Conservation (phyloP, 2,113 vertebrate genomes). For the Anarrhichthys ocellatus region DNA sequence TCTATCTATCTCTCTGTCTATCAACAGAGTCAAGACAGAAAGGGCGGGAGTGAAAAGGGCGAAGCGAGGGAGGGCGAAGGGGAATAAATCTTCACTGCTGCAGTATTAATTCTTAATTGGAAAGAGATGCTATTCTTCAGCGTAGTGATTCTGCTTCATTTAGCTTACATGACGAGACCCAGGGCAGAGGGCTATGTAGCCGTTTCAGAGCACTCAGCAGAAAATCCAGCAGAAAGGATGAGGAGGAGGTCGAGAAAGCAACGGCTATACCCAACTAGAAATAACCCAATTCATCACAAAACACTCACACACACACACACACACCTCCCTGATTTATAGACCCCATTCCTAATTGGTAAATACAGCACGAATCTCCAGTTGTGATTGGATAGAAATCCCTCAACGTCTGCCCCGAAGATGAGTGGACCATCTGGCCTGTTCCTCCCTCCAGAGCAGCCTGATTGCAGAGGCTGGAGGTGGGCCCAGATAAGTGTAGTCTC, state of each 20-base stretch:
- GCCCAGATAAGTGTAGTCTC: slow-evolving; percentile 56
- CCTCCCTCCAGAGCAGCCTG: slow-evolving; percentile 64
- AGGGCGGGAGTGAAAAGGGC: slow-evolving; percentile 32
- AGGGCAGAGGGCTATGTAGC: slow-evolving; percentile 52
- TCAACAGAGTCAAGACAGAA: slow-evolving; percentile 55
- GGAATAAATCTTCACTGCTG: slow-evolving; percentile 71
- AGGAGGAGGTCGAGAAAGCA: slow-evolving; percentile 41
- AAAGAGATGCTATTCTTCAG: slow-evolving; percentile 69
- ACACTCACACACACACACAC: slow-evolving; percentile 37
- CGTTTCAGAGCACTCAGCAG: slow-evolving; percentile 73
- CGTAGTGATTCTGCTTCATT: slow-evolving; percentile 67
- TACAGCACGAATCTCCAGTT: slow-evolving; percentile 55
- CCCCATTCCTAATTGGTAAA: slow-evolving; percentile 66
- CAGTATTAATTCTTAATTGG: slow-evolving; percentile 79
- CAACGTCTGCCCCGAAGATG: slow-evolving; percentile 62
- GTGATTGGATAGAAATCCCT: slow-evolving; percentile 70
- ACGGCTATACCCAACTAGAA: slow-evolving; percentile 49
- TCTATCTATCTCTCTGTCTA: slow-evolving; percentile 25
- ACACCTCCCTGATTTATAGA: slow-evolving; percentile 51
- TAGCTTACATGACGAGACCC: slow-evolving; percentile 67
- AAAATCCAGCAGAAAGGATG: slow-evolving; percentile 50
- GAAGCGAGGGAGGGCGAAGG: slow-evolving; percentile 62
- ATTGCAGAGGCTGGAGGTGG: slow-evolving; percentile 67
- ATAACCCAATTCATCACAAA: slow-evolving; percentile 74
- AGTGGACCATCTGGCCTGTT: slow-evolving; percentile 74